Base-by-base conservation (phyloP, 2,888 invertebrate species). In the Cryptosula pallasiana region DNA sequence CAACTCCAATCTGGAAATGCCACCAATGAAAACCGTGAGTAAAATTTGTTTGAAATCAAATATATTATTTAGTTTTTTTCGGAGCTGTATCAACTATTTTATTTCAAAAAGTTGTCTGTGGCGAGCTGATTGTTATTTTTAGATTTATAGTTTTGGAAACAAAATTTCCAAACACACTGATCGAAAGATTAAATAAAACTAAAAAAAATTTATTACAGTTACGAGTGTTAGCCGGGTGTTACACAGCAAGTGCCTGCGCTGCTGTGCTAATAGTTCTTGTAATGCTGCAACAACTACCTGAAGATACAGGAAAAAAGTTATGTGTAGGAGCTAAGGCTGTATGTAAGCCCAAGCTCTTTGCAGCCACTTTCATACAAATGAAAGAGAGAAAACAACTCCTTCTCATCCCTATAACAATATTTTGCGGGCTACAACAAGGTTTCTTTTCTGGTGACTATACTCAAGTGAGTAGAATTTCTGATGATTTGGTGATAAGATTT, bases 361-460 rank as follows among this genome's bases (percentile, higher is more conserved):
- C 80, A 32, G 77, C 81, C 25, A 81, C 82, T 0, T 45, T 80
- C 35, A 76, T 77, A 34, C 81, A 81, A 79, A 63, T 82, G 71
- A 77, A 76, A 55, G 82, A 82, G 74, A 77, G 79, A n/a, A 75
- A 80, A 70, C 79, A 82, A 69, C 79, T 79, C 71, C 77, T 82
- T 36, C 77, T 83, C 9, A 74, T 81, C 16, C 81, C 82, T 0
- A 75, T 83, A 20, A 81, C 82, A 1, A 69, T 81, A 23, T 82
- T 81, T 73, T 78, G 79, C 1, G 83, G 83, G 0, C 75, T 83
- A 55, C 79, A 82, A 71, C 82, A 83, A 72, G 82, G 80, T 0
- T 83, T 83, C 74, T 79, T 83, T 75, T 79, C 82, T 55, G 79
- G 81, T 16, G 82, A 83, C 75, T 83, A 83, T 73, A 82, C 82